Evolutionary conservation across 1,140 invertebrate genomes (phyloP).

Genomic region (Papilio machaon): DNA sequence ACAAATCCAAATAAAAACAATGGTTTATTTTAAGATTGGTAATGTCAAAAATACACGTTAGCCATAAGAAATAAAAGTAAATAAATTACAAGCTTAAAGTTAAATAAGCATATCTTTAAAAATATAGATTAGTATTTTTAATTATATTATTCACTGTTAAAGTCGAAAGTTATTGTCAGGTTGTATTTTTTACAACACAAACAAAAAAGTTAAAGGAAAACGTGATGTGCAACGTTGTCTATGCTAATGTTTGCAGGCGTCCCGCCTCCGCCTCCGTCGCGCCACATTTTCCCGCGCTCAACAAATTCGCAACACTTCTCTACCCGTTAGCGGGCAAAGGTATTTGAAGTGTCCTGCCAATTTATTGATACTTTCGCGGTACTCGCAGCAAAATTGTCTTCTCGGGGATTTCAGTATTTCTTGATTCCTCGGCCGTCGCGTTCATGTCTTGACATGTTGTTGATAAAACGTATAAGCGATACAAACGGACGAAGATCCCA

Average conservation of each 20-base stretch:
- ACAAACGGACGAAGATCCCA: constrained; percentile 89
- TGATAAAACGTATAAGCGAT: constrained; percentile 81
- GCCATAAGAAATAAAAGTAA: too few relatives aligned
- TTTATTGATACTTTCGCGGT: constrained; percentile 25
- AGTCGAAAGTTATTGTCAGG: not conserved
- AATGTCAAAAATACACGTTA: too few relatives aligned
- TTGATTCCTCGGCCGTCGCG: not conserved
- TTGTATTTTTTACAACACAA: not conserved
- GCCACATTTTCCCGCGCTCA: constrained; percentile 31
- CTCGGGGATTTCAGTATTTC: not conserved
- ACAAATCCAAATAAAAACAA: too few relatives aligned
- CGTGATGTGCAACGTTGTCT: constrained; percentile 13
- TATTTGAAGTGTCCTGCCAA: constrained; percentile 25
- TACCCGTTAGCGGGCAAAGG: constrained; percentile 2
- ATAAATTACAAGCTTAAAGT: too few relatives aligned
- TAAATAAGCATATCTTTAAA: not conserved
- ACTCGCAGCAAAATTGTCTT: constrained; percentile 18
- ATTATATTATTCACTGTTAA: not conserved
- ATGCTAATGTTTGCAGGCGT: constrained; percentile 13
- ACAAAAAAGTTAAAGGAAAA: constrained; percentile 22
- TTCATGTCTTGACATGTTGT: constrained; percentile 42
- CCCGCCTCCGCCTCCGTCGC: not conserved
- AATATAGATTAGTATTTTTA: not conserved
- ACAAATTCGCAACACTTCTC: constrained; percentile 29
- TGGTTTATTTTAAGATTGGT: too few relatives aligned